Conservation (phyloP, 2,888 invertebrate species). For the Allygus modestus region DNA sequence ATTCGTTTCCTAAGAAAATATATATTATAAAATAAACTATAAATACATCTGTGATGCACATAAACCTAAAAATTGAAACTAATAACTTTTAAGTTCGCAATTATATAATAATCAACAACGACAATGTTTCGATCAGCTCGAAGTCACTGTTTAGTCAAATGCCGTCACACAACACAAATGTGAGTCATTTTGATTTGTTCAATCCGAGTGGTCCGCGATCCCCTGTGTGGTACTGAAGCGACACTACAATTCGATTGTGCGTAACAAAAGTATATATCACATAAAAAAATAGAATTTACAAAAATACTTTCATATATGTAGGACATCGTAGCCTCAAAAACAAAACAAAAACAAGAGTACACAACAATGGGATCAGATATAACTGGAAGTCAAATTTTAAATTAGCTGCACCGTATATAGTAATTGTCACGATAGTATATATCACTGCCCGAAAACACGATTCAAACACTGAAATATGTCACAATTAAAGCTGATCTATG, state of each 20-base stretch:
- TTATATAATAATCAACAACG: conserved; percentile 49
- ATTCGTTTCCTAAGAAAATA: conserved; percentile 52
- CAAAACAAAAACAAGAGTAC: not conserved
- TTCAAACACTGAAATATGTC: not conserved
- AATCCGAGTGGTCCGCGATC: not conserved
- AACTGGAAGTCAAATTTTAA: not conserved
- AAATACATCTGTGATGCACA: conserved; percentile 50
- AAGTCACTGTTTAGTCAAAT: conserved; percentile 48
- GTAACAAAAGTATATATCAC: conserved; percentile 22
- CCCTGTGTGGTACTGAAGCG: conserved; percentile 29
- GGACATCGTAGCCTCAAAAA: conserved; percentile 12
- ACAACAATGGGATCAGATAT: not conserved
- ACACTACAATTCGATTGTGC: conserved; percentile 32
- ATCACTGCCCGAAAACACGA: not conserved
- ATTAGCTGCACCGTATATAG: not conserved
- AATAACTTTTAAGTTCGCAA: conserved; percentile 44
- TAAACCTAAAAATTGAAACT: conserved; percentile 41
- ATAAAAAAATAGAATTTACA: conserved; percentile 21
- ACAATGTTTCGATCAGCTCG: conserved; percentile 38
- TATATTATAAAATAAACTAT: conserved; percentile 52
- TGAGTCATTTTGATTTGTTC: conserved; percentile 50
- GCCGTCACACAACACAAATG: conserved; percentile 32
- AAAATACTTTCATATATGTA: conserved; percentile 36
- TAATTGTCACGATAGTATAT: conserved; percentile 7
- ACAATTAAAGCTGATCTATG: conserved; percentile 29